Base-by-base conservation (phyloP, 2,113 vertebrate species). In the Leptosomus discolor region DNA sequence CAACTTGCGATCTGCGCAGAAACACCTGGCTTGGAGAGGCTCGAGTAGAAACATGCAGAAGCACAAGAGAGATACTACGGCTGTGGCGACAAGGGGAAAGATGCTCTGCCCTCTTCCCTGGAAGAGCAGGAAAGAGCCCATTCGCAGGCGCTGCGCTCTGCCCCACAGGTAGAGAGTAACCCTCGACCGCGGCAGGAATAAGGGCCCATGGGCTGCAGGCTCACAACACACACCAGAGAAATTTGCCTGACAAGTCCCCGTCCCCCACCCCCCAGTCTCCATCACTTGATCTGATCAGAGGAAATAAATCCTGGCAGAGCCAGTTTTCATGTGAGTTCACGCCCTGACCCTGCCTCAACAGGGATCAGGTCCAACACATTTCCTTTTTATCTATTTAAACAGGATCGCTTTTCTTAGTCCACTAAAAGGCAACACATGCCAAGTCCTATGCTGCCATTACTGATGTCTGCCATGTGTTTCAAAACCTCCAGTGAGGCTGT, bases 231-330 rank as follows among this genome's bases (percentile, higher is more conserved):
- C 3, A 4, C 32, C 63, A 84, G 26, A 77, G 22, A 83, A 81
- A 81, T 86, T 50, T 87, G 26, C 34, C 60, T 61, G 60, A 77
- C 0, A 1, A 75, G 36, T 56, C 3, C 23, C 19, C 26, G 48
- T 61, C 48, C 41, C 45, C 39, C 32, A 23, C 36, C 45, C 70
- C 11, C 61, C 50, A 70, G 45, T 54, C 63, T 91, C 77, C 63
- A 73, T 3, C 39, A 61, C 57, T 58, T 56, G 64, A 77, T 86
- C 3, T 0, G 58, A 83, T 88, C 58, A 65, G 54, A 94, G 88
- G 92, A 96, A 97, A 91, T 67, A 95, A 95, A 92, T 51, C 41
- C 89, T 74, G 60, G 60, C 91, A 74, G 68, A 91, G 83, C 54
- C 54, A 78, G 83, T 83, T 96, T 88, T 94, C 71, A 92, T 45